These are phyloP conservation scores for Procambarus virginalis DNA, from an alignment of 1,140 invertebrate species.

Conservation along the genomic window DNA sequence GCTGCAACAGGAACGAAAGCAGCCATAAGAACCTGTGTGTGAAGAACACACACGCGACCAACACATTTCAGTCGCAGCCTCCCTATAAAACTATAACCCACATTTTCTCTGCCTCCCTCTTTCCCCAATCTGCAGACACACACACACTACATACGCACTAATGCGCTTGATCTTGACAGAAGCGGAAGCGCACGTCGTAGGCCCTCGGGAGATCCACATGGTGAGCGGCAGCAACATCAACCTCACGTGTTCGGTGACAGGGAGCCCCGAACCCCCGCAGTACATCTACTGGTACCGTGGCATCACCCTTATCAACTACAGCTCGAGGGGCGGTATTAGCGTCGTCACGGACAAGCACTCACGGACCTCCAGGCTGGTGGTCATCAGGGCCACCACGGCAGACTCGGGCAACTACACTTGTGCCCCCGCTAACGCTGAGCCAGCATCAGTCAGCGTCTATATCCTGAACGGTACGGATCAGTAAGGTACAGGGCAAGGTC, in stretches of 20 bases:
- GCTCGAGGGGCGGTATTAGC: slow-evolving; percentile 82
- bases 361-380: slow-evolving; percentile 87
- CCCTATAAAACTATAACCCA: too few species aligned
- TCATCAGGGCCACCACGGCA: slow-evolving; percentile 87
- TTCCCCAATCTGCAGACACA: background rate
- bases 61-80: too few species aligned
- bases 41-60: too few species aligned
- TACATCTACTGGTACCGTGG: slow-evolving; percentile 95
- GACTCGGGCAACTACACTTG: slow-evolving; percentile 83
- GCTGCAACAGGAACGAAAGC: too few species aligned
- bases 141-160: background rate
- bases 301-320: slow-evolving; percentile 88
- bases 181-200: slow-evolving; percentile 71
- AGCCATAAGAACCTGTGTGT: too few species aligned
- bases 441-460: slow-evolving; percentile 65
- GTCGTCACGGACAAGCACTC: slow-evolving; percentile 91
- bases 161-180: slow-evolving; percentile 64
- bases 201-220: slow-evolving; percentile 82
- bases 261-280: slow-evolving; percentile 89
- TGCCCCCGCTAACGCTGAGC: slow-evolving; percentile 65
- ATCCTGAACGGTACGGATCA: slow-evolving; percentile 62
- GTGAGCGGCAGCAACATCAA: slow-evolving; percentile 93
- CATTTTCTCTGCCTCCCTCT: too few species aligned
- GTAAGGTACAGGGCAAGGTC: background rate
- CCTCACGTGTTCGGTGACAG: slow-evolving; percentile 88